phyloP scores from a whole-genome alignment of 2,888 invertebrate species.

The Ischnus inquisitorius region DNA sequence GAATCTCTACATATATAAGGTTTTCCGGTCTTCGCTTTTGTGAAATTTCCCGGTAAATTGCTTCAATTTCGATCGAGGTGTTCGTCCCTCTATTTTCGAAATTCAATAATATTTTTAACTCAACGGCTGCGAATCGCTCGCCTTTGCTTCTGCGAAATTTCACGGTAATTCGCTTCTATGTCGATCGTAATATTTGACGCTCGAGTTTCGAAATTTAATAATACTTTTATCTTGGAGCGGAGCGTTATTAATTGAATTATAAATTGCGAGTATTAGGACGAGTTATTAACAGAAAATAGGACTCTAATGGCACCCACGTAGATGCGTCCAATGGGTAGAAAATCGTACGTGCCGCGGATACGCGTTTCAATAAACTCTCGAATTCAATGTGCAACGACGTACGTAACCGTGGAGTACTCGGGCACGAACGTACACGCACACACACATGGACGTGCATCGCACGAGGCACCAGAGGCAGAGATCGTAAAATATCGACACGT shows the following conservation, averaged over 20 bases:
- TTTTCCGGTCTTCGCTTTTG: not conserved
- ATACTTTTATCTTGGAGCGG: not conserved
- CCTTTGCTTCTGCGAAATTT: not conserved
- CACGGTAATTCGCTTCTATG: not conserved
- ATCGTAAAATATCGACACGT: constrained; percentile 57
- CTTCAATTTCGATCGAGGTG: not conserved
- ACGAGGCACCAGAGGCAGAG: constrained; percentile 25
- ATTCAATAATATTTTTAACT: not conserved
- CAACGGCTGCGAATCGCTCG: not conserved
- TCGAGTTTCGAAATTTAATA: not conserved
- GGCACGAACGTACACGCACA: not conserved
- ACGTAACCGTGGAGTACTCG: not conserved
- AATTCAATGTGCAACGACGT: constrained; percentile 26
- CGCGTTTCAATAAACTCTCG: constrained; percentile 60
- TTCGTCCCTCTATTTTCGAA: not conserved
- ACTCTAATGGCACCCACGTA: not conserved
- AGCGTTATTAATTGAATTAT: not conserved
- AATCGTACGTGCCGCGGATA: constrained; percentile 52
- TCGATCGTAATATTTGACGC: not conserved
- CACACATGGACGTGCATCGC: not conserved
- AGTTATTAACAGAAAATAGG: not conserved
- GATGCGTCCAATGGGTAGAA: constrained; percentile 2
- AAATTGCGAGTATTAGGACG: not conserved
- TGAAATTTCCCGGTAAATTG: not conserved
- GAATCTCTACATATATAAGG: not conserved